Evolutionary conservation across 1,140 invertebrate species (phyloP).

Genomic region (Tenebrio molitor): DNA sequence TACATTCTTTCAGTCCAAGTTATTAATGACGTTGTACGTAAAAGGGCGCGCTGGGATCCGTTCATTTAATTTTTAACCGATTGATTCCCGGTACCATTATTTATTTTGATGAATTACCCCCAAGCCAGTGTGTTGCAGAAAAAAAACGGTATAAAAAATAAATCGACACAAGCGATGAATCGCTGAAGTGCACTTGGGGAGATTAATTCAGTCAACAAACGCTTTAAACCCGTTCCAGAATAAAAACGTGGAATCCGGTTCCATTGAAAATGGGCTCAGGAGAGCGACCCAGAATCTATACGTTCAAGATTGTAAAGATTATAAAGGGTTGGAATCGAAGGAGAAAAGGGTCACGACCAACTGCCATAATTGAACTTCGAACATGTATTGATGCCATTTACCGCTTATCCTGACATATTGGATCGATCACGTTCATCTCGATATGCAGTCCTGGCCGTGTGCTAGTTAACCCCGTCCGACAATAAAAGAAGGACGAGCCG

Average conservation of each 20-base stretch:
- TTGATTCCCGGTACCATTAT: not conserved
- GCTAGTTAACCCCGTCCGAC: too few species aligned
- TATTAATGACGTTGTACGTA: too few species aligned
- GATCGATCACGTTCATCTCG: conserved; percentile 7
- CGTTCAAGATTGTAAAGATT: conserved; percentile 35
- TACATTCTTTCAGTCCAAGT: too few species aligned
- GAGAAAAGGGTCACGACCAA: conserved; percentile 25
- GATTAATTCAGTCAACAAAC: conserved; percentile 32
- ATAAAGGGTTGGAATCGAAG: conserved; percentile 33
- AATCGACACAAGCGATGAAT: conserved; percentile 20
- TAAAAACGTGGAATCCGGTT: conserved; percentile 22
- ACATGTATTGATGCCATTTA: conserved; percentile 18
- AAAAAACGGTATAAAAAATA: not conserved
- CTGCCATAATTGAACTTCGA: conserved; percentile 24
- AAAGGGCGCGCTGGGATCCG: too few species aligned
- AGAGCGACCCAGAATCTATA: conserved; percentile 30
- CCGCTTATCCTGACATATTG: conserved; percentile 14
- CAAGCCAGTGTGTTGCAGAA: not conserved
- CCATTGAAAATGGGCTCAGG: conserved; percentile 23
- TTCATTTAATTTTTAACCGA: not conserved
- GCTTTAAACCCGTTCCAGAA: conserved; percentile 27
- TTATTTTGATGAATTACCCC: conserved; percentile 2
- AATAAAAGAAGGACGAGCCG: too few species aligned
- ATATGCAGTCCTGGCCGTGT: not conserved
- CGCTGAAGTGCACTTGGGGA: conserved; percentile 20